Evolutionary conservation across 2,113 vertebrate species (phyloP), one percentile per base, ranked within the genome.

Genomic region (Pipra filicauda): DNA sequence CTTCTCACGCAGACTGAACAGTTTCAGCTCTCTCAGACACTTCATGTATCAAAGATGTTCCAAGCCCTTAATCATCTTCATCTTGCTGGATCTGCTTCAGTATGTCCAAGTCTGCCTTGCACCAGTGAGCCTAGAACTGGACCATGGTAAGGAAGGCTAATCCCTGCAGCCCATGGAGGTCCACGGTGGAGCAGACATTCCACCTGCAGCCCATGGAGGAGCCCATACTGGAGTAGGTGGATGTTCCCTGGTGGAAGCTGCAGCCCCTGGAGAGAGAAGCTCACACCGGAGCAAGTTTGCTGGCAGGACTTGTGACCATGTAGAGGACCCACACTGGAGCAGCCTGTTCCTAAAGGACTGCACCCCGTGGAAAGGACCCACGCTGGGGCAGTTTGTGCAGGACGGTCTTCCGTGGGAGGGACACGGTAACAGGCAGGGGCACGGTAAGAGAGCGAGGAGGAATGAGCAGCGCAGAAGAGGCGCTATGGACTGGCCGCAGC

Each of bases 401-500:
- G 8, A 43, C 26, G 3, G 15, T 57, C 9, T 22, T 30, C 30
- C 6, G 7, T 4, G 19, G 22, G 31, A 87, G 4, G 11, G 24
- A 41, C 39, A 41, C 39, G 39, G 39, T 12, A 41, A 41, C 12
- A 41, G 12, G 39, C 44, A 15, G 17, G 31, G n/a, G 31, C 39
- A 21, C 6, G 12, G 49, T 17, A 7, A 6, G 12, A 28, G 44
- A 1, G 5, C 1, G 24, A 30, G 28, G 41, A n/a, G 22, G 30
- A 15, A 33, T 3, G 37, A 11, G 26, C 41, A 33, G 66, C 2
- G 1, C 20, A 4, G 17, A 5, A 15, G 17, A 12, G 27, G 23
- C 7, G 0, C 23, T 5, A 6, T 0, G 30, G 33, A 3, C 51
- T 4, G 35, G 18, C 7, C 1, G 8, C 44, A 22, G 3, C 31